Conservation (phyloP, 1,140 invertebrate genomes). For the Nebria ingens region DNA sequence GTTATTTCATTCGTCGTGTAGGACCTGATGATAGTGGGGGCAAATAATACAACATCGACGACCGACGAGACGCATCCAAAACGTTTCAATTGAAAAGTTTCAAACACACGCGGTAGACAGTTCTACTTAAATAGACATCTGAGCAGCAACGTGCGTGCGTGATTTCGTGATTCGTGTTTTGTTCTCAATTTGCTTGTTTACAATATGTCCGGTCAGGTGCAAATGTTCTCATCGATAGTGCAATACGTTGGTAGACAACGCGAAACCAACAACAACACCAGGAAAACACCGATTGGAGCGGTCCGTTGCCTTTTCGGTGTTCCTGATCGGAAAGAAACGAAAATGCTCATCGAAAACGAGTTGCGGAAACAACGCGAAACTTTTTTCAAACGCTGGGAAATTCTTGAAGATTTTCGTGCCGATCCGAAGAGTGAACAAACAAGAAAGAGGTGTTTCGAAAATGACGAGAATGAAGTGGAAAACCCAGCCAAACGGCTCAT, state of each 20-base stretch:
- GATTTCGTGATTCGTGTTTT: too few relatives aligned
- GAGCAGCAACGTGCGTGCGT: not conserved
- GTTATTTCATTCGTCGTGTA: not conserved
- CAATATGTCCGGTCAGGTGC: not conserved
- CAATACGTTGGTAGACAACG: not conserved
- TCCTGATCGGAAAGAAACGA: not conserved
- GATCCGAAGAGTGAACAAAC: not conserved
- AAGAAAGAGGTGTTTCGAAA: not conserved
- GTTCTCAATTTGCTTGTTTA: too few relatives aligned
- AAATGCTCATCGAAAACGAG: not conserved
- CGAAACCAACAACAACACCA: not conserved
- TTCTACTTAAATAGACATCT: not conserved
- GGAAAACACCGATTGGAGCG: not conserved
- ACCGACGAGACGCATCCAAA: not conserved
- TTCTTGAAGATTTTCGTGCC: not conserved
- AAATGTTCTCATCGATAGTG: not conserved
- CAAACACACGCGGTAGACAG: not conserved
- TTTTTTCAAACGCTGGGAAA: not conserved
- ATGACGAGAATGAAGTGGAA: not conserved
- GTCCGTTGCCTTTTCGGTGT: not conserved
- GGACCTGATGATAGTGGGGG: not conserved
- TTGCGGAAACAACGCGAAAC: not conserved
- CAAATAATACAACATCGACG: not conserved
- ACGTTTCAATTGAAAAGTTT: conserved; percentile 1
- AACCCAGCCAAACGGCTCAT: not conserved